Evolutionary conservation across 2,888 invertebrate species (phyloP).

Genomic region (Eristalis tenax): DNA sequence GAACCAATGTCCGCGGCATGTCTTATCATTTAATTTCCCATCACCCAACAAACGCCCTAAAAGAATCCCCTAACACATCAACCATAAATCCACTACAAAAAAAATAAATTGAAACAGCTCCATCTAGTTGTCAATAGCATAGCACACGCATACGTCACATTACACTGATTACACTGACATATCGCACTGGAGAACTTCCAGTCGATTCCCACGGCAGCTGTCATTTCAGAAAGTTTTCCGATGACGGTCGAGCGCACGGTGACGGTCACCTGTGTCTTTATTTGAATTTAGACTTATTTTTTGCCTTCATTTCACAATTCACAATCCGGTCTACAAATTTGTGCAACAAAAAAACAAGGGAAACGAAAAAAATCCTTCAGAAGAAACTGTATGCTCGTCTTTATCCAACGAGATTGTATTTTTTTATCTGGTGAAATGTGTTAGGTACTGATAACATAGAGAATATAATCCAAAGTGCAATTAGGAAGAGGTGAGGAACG

Average conservation of each 20-base stretch:
- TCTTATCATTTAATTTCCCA: background rate
- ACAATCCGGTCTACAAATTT: background rate
- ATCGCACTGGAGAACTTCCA: conserved; percentile 5
- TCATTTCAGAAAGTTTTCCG: conserved; percentile 53
- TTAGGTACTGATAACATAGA: conserved; percentile 57
- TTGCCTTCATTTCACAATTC: background rate
- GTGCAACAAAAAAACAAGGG: conserved; percentile 7
- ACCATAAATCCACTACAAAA: background rate
- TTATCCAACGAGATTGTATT: conserved; percentile 40
- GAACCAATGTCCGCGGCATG: background rate
- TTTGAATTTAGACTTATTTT: conserved; percentile 22
- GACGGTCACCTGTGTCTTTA: conserved; percentile 39
- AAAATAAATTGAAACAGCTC: background rate
- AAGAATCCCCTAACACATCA: background rate
- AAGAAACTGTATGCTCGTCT: background rate
- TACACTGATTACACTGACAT: conserved; percentile 19
- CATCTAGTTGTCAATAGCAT: conserved; percentile 19
- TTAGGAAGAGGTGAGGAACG: conserved; percentile 10
- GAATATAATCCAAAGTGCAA: conserved; percentile 60
- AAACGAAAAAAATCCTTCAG: background rate
- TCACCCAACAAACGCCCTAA: background rate
- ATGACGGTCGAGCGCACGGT: conserved; percentile 24
- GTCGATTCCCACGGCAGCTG: conserved; percentile 40
- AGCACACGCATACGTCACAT: background rate
- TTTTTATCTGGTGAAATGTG: conserved; percentile 41